phyloP scores from a whole-genome alignment of 1,140 invertebrate species.

The Luehdorfia chinensis region DNA sequence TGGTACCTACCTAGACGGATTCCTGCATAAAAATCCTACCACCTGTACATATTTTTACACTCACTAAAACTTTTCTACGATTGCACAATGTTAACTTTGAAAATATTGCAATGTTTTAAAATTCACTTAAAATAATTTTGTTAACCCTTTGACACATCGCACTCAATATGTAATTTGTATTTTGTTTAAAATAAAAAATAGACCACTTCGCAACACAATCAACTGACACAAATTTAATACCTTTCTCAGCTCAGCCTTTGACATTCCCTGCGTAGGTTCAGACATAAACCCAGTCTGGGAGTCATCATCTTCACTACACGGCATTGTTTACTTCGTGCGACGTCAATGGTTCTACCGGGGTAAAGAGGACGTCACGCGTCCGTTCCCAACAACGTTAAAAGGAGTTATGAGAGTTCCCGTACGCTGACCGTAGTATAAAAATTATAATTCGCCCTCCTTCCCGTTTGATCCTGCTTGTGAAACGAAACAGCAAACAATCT shows the following conservation, averaged over 20 bases:
- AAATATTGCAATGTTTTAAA: neutral
- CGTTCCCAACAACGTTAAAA: conserved; percentile 22
- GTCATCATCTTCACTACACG: conserved; percentile 69
- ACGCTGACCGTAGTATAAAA: conserved; percentile 46
- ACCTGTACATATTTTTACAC: conserved; percentile 8
- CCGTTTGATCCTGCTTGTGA: conserved; percentile 48
- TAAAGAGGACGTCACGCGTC: conserved; percentile 31
- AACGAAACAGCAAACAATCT: conserved; percentile 26
- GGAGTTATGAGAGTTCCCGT: conserved; percentile 38
- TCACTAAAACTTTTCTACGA: neutral
- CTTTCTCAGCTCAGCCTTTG: conserved; percentile 67
- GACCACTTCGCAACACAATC: no score
- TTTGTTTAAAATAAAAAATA: no score
- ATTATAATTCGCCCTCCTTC: conserved; percentile 53
- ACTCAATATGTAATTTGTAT: no score
- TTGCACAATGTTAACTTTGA: neutral
- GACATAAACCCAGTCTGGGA: conserved; percentile 58
- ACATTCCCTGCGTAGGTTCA: conserved; percentile 50
- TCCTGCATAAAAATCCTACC: no score
- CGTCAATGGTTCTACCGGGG: conserved; percentile 15
- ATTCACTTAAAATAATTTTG: no score
- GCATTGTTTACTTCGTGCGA: conserved; percentile 36
- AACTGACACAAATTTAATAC: no score
- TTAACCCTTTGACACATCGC: no score
- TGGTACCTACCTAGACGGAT: no score